Percentiles rank a stretch among this genome's conserved stretches.
These are phyloP conservation scores for Craterocephalus amniculus DNA, from an alignment of 2,797 vertebrate species.

Conservation along the genomic window DNA sequence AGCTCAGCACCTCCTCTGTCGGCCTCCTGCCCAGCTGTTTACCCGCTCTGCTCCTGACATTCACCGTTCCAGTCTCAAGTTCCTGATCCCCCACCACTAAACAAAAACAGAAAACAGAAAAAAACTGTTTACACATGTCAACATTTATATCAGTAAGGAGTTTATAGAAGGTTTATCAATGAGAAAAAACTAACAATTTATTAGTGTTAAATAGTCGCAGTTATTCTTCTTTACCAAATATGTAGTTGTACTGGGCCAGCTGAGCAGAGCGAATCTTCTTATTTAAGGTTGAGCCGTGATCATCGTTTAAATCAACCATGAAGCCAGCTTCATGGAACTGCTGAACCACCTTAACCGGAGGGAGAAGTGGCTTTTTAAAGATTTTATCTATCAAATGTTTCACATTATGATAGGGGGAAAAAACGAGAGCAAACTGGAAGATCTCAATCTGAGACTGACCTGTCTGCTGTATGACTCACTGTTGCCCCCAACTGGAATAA, in stretches of 20 bases:
- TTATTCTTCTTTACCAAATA: conserved; percentile 85
- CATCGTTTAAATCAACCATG: conserved; percentile 81
- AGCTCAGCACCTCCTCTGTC: conserved; percentile 72
- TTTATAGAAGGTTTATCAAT: neutral
- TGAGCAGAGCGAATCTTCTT: conserved; percentile 91
- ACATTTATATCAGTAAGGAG: conserved; percentile 8
- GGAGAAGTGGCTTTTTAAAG: conserved; percentile 22
- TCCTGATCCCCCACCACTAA: conserved; percentile 90
- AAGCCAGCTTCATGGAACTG: conserved; percentile 83
- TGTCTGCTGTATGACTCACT: conserved; percentile 84
- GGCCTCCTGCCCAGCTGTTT: conserved; percentile 81
- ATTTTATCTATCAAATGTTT: conserved; percentile 16
- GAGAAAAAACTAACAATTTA: neutral
- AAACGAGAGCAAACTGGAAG: conserved; percentile 16
- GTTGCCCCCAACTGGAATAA: conserved; percentile 86
- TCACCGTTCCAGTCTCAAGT: conserved; percentile 80
- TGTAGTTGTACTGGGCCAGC: conserved; percentile 92
- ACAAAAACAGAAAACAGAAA: conserved; percentile 21
- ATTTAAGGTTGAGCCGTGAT: conserved; percentile 85
- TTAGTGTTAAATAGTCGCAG: neutral
- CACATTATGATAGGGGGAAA: conserved; percentile 24
- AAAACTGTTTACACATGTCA: conserved; percentile 6
- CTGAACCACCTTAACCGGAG: conserved; percentile 82
- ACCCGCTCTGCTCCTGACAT: conserved; percentile 83
- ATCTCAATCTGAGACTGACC: conserved; percentile 76